Conservation (phyloP, 2,113 vertebrate genomes). For the Atlantisia rogersi region DNA sequence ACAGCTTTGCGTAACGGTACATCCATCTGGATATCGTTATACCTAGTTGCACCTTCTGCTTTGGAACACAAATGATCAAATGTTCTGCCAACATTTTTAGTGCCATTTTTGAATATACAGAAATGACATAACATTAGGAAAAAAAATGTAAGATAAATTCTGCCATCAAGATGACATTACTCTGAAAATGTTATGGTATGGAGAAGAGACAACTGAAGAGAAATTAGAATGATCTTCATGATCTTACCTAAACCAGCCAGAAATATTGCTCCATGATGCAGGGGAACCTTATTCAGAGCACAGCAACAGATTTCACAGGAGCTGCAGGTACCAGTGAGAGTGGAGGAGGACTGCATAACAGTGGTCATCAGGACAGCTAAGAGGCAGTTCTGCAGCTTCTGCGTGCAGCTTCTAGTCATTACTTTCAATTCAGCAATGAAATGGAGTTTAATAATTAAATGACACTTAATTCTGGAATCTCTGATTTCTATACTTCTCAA, state of each 20-base stretch:
- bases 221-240: background rate
- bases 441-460: background rate
- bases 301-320: background rate
- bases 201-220: background rate
- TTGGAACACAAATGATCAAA: slow-evolving; percentile 4
- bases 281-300: background rate
- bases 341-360: background rate
- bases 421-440: background rate
- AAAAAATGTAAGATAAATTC: background rate
- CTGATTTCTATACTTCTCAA: background rate
- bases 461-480: background rate
- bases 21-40: background rate
- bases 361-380: background rate
- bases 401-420: background rate
- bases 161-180: background rate
- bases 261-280: background rate
- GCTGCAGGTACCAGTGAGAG: background rate
- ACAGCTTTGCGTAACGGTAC: background rate
- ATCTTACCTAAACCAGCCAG: background rate
- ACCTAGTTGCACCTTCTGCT: background rate
- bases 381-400: background rate
- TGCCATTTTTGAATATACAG: background rate
- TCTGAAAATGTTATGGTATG: background rate
- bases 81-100: background rate
- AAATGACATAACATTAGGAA: background rate